phyloP scores from a whole-genome alignment of 1,140 invertebrate species.

The Planococcus citri region DNA sequence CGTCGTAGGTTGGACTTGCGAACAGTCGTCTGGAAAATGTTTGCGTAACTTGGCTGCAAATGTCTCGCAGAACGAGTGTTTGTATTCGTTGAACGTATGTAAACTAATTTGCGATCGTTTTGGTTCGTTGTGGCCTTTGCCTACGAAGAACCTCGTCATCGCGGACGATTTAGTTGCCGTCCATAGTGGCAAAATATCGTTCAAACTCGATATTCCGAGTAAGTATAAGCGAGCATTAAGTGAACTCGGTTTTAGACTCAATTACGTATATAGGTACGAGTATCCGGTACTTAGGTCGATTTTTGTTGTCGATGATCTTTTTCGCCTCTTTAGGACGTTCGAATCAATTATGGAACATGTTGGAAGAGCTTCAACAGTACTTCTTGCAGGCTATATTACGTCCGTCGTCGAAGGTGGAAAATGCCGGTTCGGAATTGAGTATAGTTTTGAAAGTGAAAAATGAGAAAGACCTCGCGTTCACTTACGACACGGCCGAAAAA shows the following conservation, averaged over 20 bases:
- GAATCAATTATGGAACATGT: neutral
- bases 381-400: neutral
- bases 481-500: neutral
- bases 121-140: constrained; percentile 57
- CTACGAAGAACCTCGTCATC: constrained; percentile 39
- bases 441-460: neutral
- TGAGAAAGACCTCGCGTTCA: neutral
- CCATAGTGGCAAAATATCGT: neutral
- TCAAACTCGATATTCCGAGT: neutral
- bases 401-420: neutral
- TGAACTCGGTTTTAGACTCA: neutral
- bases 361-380: neutral
- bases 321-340: neutral
- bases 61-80: neutral
- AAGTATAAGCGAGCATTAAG: neutral
- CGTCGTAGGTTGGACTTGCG: neutral
- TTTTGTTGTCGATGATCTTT: neutral
- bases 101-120: constrained; percentile 50
- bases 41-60: neutral
- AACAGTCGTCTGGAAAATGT: neutral
- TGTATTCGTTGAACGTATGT: constrained; percentile 37
- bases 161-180: constrained; percentile 27
- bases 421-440: neutral
- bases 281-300: neutral
- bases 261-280: neutral